These are phyloP conservation scores for Eupithecia insigniata DNA, from an alignment of 2,888 invertebrate species.

Conservation along the genomic window DNA sequence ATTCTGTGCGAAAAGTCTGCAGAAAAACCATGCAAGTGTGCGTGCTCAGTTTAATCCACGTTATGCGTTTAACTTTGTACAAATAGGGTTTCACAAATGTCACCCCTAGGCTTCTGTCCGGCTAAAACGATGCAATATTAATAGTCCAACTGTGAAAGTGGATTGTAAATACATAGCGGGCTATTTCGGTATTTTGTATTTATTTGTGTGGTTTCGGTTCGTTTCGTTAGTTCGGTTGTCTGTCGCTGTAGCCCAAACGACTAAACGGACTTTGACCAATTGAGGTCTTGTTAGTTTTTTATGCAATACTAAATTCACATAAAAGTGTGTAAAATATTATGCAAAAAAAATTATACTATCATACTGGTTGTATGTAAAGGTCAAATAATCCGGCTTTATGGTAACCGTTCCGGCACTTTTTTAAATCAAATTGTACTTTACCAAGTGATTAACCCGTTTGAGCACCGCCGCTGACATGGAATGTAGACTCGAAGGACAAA, in stretches of 20 bases:
- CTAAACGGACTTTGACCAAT: background rate
- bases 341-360: background rate
- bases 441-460: slow-evolving; percentile 1
- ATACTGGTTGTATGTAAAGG: background rate
- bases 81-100: background rate
- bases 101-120: background rate
- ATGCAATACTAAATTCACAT: background rate
- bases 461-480: background rate
- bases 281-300: background rate
- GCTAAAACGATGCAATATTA: background rate
- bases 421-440: slow-evolving; percentile 2
- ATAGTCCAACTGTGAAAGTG: background rate
- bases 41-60: slow-evolving; percentile 50
- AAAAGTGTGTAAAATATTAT: background rate
- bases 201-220: background rate
- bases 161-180: background rate
- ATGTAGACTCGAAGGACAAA: slow-evolving; percentile 1
- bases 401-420: background rate
- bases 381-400: slow-evolving; percentile 1
- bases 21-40: slow-evolving; percentile 46
- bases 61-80: slow-evolving; percentile 52
- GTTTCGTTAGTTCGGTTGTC: background rate
- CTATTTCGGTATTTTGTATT: background rate
- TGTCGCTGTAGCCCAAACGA: background rate
- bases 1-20: slow-evolving; percentile 29